phyloP scores from a whole-genome alignment of 2,888 invertebrate genomes.

The Drosophila multiciliata region DNA sequence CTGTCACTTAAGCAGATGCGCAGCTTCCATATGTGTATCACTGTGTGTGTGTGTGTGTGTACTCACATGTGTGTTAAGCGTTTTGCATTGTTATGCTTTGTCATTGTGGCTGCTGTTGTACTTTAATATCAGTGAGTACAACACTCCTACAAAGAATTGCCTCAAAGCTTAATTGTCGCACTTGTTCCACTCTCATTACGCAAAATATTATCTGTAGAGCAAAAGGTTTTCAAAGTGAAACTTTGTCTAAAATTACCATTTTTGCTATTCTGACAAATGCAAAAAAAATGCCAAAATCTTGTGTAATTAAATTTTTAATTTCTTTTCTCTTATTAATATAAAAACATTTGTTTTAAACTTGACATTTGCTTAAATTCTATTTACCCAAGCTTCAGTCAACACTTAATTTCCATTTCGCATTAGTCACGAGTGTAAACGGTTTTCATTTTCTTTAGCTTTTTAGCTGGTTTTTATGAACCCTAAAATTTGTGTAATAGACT shows the following conservation, averaged over 20 bases:
- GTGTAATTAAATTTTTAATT: not conserved
- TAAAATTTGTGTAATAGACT: slow-evolving; percentile 47
- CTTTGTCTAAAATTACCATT: not conserved
- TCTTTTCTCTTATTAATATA: not conserved
- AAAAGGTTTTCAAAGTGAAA: not conserved
- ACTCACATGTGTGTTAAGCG: slow-evolving; percentile 61
- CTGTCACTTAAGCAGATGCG: slow-evolving; percentile 61
- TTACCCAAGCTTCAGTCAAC: not conserved
- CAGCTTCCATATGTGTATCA: slow-evolving; percentile 14
- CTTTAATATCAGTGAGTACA: slow-evolving; percentile 75
- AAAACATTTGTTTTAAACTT: not conserved
- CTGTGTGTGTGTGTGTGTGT: slow-evolving; percentile 29
- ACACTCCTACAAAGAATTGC: slow-evolving; percentile 53
- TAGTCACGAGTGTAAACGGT: slow-evolving; percentile 22
- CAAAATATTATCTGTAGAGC: slow-evolving; percentile 19
- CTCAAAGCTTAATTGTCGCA: slow-evolving; percentile 68
- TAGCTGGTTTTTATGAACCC: slow-evolving; percentile 43
- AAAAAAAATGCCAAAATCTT: not conserved
- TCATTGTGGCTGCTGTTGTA: slow-evolving; percentile 48
- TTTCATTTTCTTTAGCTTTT: slow-evolving; percentile 40
- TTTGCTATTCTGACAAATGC: not conserved
- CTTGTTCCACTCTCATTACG: slow-evolving; percentile 28
- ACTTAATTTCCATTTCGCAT: slow-evolving; percentile 1
- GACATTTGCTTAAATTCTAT: not conserved
- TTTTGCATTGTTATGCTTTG: slow-evolving; percentile 65